Conservation (phyloP, 2,797 vertebrate species). For the Pachyuromys duprasi region DNA sequence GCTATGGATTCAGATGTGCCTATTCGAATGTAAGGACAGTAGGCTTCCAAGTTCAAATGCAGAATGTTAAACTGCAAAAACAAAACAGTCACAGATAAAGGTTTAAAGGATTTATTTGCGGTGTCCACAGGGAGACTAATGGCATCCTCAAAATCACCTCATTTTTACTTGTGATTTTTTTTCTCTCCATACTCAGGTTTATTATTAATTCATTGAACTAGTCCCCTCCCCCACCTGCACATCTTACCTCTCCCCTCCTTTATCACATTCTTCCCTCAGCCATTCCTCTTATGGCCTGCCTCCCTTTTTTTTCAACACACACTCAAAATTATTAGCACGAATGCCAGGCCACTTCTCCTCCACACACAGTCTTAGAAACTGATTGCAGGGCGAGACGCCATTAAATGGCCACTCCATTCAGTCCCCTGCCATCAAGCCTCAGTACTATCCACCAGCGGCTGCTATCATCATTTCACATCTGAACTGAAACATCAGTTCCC, state of each 20-base stretch:
- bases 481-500: constrained; percentile 53
- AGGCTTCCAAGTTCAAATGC: constrained; percentile 30
- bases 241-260: background rate
- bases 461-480: constrained; percentile 33
- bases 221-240: background rate
- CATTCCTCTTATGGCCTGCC: background rate
- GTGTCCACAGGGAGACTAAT: background rate
- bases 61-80: background rate
- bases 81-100: background rate
- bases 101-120: background rate
- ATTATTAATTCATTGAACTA: constrained; percentile 53
- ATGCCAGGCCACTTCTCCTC: background rate
- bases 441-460: background rate
- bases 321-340: constrained; percentile 29
- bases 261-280: background rate
- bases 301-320: background rate
- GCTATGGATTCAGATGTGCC: background rate
- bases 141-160: background rate
- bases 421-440: constrained; percentile 10
- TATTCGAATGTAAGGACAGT: background rate
- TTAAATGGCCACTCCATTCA: background rate
- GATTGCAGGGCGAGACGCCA: background rate
- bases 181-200: background rate
- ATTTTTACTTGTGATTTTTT: constrained; percentile 36
- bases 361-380: background rate